A percentile compares a stretch with the other conserved stretches of the same genome.
These are phyloP conservation scores for Trachelipus rathkii DNA, from an alignment of 1,140 invertebrate genomes.

Conservation along the genomic window DNA sequence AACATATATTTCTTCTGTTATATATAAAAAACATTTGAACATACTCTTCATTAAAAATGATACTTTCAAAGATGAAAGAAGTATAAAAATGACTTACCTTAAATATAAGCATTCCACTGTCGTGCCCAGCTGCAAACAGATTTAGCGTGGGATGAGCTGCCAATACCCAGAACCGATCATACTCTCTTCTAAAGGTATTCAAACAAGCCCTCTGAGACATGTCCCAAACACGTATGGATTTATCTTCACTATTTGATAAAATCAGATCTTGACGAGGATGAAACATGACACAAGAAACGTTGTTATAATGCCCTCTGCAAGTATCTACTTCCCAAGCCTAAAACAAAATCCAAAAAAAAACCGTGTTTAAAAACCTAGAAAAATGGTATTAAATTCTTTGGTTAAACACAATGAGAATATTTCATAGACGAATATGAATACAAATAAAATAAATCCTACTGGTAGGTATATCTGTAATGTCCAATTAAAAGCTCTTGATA, in stretches of 20 bases:
- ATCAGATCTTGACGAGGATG: constrained; percentile 96
- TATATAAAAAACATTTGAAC: too few relatives aligned
- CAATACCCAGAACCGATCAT: constrained; percentile 93
- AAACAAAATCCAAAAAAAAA: constrained; percentile 19
- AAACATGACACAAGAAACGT: constrained; percentile 96
- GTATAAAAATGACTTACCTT: constrained; percentile 51
- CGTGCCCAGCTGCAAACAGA: constrained; percentile 83
- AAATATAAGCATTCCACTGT: constrained; percentile 83
- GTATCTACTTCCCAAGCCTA: constrained; percentile 98
- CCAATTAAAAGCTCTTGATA: too few relatives aligned
- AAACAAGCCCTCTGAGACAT: constrained; percentile 96
- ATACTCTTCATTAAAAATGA: too few relatives aligned
- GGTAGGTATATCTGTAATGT: too few relatives aligned
- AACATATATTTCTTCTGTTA: too few relatives aligned
- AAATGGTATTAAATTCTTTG: too few relatives aligned
- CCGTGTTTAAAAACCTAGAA: too few relatives aligned
- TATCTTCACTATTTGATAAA: constrained; percentile 96
- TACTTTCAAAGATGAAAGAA: too few relatives aligned
- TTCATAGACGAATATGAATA: too few relatives aligned
- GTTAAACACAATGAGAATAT: too few relatives aligned
- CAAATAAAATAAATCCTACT: too few relatives aligned
- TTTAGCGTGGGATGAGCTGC: constrained; percentile 72
- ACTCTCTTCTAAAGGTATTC: constrained; percentile 89
- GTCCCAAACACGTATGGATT: constrained; percentile 97
- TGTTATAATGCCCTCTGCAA: constrained; percentile 98